Conservation (phyloP, 2,797 vertebrate genomes). For the Acanthurus leucopareius region DNA sequence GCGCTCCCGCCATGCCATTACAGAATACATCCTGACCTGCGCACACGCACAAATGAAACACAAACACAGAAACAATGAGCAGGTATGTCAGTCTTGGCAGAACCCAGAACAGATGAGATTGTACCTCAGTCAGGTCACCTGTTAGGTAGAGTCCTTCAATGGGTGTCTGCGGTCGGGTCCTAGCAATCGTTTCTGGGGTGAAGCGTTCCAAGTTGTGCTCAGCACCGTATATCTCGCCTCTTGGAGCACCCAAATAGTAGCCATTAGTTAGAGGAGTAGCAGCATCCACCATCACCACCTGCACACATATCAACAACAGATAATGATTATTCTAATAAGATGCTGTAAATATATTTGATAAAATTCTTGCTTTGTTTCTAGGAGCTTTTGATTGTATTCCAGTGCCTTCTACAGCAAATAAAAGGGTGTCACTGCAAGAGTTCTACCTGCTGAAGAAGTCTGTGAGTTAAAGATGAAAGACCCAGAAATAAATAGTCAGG, state of each 20-base stretch:
- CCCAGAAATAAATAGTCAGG: background rate
- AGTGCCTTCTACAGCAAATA: too few species aligned
- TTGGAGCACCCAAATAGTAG: slow-evolving; percentile 85
- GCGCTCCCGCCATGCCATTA: slow-evolving; percentile 86
- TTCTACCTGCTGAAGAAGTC: too few species aligned
- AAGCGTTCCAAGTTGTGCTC: slow-evolving; percentile 87
- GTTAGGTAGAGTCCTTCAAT: slow-evolving; percentile 88
- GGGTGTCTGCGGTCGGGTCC: slow-evolving; percentile 81
- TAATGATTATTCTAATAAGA: background rate
- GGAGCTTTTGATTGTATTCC: too few species aligned
- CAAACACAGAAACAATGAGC: slow-evolving; percentile 16
- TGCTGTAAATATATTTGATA: background rate
- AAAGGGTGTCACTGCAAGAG: too few species aligned
- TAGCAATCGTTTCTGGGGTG: slow-evolving; percentile 77
- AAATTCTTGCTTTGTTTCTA: too few species aligned
- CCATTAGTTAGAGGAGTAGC: slow-evolving; percentile 86
- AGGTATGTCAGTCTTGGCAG: background rate
- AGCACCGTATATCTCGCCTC: slow-evolving; percentile 86
- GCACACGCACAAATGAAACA: slow-evolving; percentile 21
- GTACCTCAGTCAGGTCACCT: slow-evolving; percentile 70
- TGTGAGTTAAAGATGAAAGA: too few species aligned
- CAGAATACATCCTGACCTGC: slow-evolving; percentile 88
- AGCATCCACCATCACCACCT: slow-evolving; percentile 86
- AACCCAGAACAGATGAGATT: background rate
- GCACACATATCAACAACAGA: background rate